Evolutionary conservation across 2,888 invertebrate species (phyloP).

Genomic region (Meandrusa payeni): DNA sequence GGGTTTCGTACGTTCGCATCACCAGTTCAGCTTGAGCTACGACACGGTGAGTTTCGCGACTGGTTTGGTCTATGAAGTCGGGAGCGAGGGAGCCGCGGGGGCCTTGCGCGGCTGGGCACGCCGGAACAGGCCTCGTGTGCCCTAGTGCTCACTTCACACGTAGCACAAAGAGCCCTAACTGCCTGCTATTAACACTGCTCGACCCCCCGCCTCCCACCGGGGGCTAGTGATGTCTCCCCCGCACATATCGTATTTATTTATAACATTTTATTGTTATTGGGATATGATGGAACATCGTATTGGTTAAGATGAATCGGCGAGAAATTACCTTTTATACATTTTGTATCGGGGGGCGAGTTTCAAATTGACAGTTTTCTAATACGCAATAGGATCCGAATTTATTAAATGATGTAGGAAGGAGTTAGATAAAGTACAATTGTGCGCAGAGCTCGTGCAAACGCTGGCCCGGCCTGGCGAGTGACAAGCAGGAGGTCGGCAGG

Average conservation of each 20-base stretch:
- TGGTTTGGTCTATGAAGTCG: slow-evolving; percentile 11
- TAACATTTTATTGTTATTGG: slow-evolving; percentile 25
- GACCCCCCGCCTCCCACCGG: slow-evolving; percentile 40
- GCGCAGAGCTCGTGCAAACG: no score
- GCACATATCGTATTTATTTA: not conserved
- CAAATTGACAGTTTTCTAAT: no score
- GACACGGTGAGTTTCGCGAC: slow-evolving; percentile 7
- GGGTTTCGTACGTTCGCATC: slow-evolving; percentile 43
- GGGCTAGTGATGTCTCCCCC: slow-evolving; percentile 50
- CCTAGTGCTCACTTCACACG: slow-evolving; percentile 76
- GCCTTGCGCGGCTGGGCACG: slow-evolving; percentile 35
- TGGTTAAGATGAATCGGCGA: no score
- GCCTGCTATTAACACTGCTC: slow-evolving; percentile 76
- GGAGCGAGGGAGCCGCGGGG: slow-evolving; percentile 9
- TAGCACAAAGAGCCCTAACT: slow-evolving; percentile 76
- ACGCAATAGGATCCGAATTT: no score
- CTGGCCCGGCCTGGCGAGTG: no score
- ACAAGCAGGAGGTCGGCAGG: no score
- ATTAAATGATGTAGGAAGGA: no score
- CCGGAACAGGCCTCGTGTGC: slow-evolving; percentile 48
- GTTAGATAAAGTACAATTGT: no score
- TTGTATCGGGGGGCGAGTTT: no score
- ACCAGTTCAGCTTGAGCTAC: slow-evolving; percentile 41
- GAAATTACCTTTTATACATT: no score
- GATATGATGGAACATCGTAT: no score